Base-by-base conservation (phyloP, 2,888 invertebrate genomes). In the Sminthurinus aureus region DNA sequence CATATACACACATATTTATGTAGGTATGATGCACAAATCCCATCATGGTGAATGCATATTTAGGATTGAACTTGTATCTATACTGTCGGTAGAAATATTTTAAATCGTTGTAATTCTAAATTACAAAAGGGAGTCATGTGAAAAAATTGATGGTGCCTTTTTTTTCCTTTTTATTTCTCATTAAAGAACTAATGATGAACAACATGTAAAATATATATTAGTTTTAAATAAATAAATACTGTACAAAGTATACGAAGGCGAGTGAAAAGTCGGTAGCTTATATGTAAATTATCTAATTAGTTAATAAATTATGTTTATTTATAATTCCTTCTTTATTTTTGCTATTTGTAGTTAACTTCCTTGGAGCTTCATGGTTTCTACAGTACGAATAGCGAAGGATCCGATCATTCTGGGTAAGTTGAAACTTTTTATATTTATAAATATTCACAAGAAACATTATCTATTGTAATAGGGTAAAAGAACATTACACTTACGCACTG, bases 331-430 rank as follows among this genome's bases (percentile, higher is more conserved):
- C 66, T 76, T 74, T 83, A 66, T 73, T 81, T 79, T 81, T 15
- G 20, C 71, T 82, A 58, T 76, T 71, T 26, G 85, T 91, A 93
- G 93, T 91, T 94, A 89, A 93, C 94, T 88, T 93, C 93, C 87
- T 93, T 94, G 93, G 94, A 94, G 90, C 91, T 93, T 88, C 93
- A 96, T 91, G 95, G 96, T 89, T 96, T 96, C 92, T 97, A 97
- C 92, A 94, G 91, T 58, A 86, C 88, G 51, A 88, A 87, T 74
- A 85, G 86, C 24, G 88, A 87, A 79, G 85, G 85, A 20, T 92
- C 93, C 22, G 93, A 96, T 90, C 95, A 95, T 88, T 93, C 94
- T 83, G 90, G 90, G 91, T 90, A 89, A 89, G 89, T 85, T 83
- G 24, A 50, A 15, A 74, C 52, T 12, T 0, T 38, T 76, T 75